Conservation (phyloP, 2,888 invertebrate genomes). For the Pristionchus exspectatus region DNA sequence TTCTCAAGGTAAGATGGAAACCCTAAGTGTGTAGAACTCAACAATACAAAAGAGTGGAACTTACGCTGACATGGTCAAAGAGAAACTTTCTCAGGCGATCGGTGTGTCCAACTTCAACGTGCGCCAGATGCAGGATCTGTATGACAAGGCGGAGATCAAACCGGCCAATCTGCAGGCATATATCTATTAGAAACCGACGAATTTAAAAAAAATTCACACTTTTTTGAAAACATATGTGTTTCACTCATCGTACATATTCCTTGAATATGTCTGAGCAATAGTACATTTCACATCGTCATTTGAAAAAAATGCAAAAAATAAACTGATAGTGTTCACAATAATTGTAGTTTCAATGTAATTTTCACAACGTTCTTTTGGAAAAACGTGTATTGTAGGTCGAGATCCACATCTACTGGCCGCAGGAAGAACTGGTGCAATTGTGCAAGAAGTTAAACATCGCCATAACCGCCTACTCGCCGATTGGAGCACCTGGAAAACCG, state of each 20-base stretch:
- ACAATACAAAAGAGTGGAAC: neutral
- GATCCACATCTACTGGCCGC: slow-evolving; percentile 88
- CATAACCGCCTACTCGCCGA: slow-evolving; percentile 68
- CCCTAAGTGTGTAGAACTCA: neutral
- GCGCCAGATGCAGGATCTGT: slow-evolving; percentile 71
- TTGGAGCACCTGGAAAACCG: slow-evolving; percentile 69
- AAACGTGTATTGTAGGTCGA: slow-evolving; percentile 83
- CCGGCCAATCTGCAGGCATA: slow-evolving; percentile 73
- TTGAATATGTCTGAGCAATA: neutral
- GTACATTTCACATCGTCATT: neutral
- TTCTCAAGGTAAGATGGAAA: slow-evolving; percentile 58
- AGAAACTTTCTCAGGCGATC: slow-evolving; percentile 60
- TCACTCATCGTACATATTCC: neutral
- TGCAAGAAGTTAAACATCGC: slow-evolving; percentile 84
- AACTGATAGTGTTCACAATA: neutral
- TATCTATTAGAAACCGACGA: neutral
- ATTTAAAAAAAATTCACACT: neutral
- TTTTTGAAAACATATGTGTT: neutral
- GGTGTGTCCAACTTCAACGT: slow-evolving; percentile 74
- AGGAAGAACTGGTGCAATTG: slow-evolving; percentile 83
- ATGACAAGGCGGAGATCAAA: slow-evolving; percentile 73
- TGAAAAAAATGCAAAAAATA: neutral
- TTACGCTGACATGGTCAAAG: neutral
- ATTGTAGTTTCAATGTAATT: neutral
- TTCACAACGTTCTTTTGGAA: too few species aligned